Evolutionary conservation across 2,888 invertebrate species (phyloP).

Genomic region (Rhodophaea formosa): DNA sequence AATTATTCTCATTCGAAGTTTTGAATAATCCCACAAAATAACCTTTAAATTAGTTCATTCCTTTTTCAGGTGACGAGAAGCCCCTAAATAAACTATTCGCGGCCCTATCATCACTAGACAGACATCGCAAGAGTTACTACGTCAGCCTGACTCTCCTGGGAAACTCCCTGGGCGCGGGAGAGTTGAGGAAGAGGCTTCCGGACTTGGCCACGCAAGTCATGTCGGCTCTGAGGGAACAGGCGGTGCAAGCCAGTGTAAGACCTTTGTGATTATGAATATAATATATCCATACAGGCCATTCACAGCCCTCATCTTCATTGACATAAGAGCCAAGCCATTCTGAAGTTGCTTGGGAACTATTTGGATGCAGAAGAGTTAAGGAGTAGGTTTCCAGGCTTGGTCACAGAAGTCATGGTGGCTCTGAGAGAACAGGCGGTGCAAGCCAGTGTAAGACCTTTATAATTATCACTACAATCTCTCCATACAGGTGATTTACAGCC

Average conservation of each 20-base stretch:
- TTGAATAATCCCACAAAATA: too few relatives aligned
- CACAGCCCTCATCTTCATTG: too few relatives aligned
- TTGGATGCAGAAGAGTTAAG: constrained; percentile 37
- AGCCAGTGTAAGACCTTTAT: constrained; percentile 36
- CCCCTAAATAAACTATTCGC: constrained; percentile 48
- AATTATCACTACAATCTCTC: too few relatives aligned
- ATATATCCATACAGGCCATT: too few relatives aligned
- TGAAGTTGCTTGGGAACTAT: constrained; percentile 39
- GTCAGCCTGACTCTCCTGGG: constrained; percentile 43
- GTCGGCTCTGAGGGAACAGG: constrained; percentile 38
- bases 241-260: constrained; percentile 49
- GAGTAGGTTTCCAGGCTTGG: constrained; percentile 32
- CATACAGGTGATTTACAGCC: too few relatives aligned
- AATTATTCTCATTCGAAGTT: too few relatives aligned
- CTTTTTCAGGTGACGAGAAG: constrained; percentile 39
- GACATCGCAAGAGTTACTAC: constrained; percentile 49
- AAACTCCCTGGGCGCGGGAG: constrained; percentile 35
- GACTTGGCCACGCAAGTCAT: constrained; percentile 36
- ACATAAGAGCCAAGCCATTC: too few relatives aligned
- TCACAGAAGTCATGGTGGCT: constrained; percentile 35
- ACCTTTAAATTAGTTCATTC: too few relatives aligned
- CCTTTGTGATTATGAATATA: too few relatives aligned
- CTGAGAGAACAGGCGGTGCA: constrained; percentile 47
- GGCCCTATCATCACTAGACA: constrained; percentile 47
- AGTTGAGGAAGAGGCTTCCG: constrained; percentile 34